phyloP scores from a whole-genome alignment of 2,888 invertebrate genomes.

The Pristionchus fissidentatus region DNA sequence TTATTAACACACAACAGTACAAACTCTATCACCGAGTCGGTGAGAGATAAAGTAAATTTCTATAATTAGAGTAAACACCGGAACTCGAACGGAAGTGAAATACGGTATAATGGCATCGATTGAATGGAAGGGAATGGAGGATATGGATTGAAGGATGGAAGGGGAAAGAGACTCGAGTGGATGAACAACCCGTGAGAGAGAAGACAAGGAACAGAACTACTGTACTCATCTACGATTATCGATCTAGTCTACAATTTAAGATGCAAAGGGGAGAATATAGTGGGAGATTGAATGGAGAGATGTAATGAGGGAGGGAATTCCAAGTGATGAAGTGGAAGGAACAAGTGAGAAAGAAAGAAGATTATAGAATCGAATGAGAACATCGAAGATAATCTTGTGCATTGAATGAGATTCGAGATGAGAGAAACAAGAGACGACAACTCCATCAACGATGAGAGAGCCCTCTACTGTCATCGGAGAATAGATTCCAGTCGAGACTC shows the following conservation, averaged over 20 bases:
- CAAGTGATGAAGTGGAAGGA: constrained; percentile 51
- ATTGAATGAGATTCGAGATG: constrained; percentile 72
- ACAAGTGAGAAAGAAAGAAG: constrained; percentile 58
- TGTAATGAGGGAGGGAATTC: constrained; percentile 67
- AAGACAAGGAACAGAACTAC: background rate
- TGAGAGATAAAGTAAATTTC: background rate
- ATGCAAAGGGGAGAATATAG: constrained; percentile 45
- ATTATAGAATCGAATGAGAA: constrained; percentile 65
- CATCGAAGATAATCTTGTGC: constrained; percentile 73
- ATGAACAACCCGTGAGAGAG: background rate
- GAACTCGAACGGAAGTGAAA: background rate
- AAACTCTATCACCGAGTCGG: constrained; percentile 1
- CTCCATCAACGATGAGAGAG: constrained; percentile 68
- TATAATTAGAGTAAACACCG: constrained; percentile 10
- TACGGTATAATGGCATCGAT: constrained; percentile 5
- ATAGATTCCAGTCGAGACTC: constrained; percentile 70
- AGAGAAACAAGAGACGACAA: constrained; percentile 73
- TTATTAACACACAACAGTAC: constrained; percentile 1
- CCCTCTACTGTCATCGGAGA: constrained; percentile 75
- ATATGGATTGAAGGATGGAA: constrained; percentile 9
- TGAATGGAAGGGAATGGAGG: background rate
- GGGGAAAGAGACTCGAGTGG: background rate
- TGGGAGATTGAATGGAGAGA: constrained; percentile 49
- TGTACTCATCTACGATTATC: background rate
- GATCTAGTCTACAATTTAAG: constrained; percentile 9